A percentile compares a stretch with the other conserved stretches of the same genome.
phyloP scores from a whole-genome alignment of 2,113 vertebrate species.

The Vanacampus margaritifer region DNA sequence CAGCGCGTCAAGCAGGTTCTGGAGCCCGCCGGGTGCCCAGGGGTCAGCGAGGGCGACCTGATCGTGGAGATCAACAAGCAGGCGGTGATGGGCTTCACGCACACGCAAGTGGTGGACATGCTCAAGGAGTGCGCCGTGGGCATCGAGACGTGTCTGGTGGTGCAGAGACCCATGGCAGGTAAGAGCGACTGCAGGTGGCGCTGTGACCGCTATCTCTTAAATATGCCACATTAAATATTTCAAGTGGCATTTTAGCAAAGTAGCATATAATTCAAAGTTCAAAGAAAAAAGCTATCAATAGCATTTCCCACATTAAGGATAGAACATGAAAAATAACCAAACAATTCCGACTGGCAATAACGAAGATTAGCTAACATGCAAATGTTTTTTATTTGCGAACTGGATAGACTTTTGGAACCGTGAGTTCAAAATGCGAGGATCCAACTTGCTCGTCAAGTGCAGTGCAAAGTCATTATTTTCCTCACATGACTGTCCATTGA shows the following conservation, averaged over 20 bases:
- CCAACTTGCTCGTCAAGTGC: neutral
- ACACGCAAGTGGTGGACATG: constrained; percentile 97
- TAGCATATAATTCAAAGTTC: too few relatives aligned
- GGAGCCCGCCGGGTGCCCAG: constrained; percentile 94
- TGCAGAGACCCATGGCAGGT: constrained; percentile 87
- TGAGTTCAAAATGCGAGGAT: too few relatives aligned
- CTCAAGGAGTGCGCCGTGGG: constrained; percentile 94
- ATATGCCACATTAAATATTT: too few relatives aligned
- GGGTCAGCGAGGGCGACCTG: constrained; percentile 94
- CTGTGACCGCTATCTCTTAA: too few relatives aligned
- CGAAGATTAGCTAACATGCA: too few relatives aligned
- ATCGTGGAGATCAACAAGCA: constrained; percentile 98
- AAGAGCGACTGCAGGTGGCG: constrained; percentile 25
- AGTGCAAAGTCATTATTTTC: neutral
- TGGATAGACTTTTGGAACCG: too few relatives aligned
- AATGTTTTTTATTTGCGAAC: too few relatives aligned
- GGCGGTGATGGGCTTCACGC: constrained; percentile 87
- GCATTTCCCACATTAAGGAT: too few relatives aligned
- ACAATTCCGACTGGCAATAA: too few relatives aligned
- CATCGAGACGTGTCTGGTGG: constrained; percentile 87
- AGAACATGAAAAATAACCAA: too few relatives aligned
- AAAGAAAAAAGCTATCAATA: too few relatives aligned
- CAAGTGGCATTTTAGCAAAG: too few relatives aligned
- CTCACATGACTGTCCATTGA: neutral
- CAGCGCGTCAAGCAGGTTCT: constrained; percentile 97